A percentile compares a stretch with the other conserved stretches of the same genome.
Evolutionary conservation across 2,113 vertebrate genomes (phyloP).

Genomic region (Pitta sordida): DNA sequence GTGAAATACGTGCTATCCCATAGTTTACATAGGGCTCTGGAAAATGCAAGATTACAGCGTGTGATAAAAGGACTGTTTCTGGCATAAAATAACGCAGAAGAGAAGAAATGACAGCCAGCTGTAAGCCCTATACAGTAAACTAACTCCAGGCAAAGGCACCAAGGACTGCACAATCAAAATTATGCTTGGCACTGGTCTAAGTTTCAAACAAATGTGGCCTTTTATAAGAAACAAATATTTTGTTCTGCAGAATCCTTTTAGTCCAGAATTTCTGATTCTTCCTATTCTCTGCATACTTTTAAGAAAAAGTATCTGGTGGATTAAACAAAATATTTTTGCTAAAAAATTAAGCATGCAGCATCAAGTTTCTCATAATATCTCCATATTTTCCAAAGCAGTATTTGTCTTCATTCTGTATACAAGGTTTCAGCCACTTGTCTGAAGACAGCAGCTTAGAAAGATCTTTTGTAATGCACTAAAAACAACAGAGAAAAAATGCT

Average conservation of each 20-base stretch:
- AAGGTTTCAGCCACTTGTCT: background rate
- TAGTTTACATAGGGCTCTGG: background rate
- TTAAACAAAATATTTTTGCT: background rate
- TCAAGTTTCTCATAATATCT: background rate
- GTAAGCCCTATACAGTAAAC: background rate
- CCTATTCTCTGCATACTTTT: background rate
- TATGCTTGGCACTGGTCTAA: background rate
- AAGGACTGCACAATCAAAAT: background rate
- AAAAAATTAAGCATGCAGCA: background rate
- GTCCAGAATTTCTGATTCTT: background rate
- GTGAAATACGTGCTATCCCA: background rate
- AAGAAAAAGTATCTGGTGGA: background rate
- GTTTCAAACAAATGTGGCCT: background rate
- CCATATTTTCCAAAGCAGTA: background rate
- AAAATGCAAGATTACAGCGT: background rate
- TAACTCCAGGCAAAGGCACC: background rate
- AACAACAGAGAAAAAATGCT: background rate
- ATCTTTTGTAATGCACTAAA: background rate
- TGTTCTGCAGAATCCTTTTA: background rate
- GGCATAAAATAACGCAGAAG: background rate
- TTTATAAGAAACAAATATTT: background rate
- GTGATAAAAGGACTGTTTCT: background rate
- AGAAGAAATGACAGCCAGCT: background rate
- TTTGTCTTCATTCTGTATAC: background rate
- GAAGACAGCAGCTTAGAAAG: background rate